Percentiles rank a stretch among this genome's conserved stretches.
Conservation (phyloP, 2,797 vertebrate genomes). For the Alauda arvensis region DNA sequence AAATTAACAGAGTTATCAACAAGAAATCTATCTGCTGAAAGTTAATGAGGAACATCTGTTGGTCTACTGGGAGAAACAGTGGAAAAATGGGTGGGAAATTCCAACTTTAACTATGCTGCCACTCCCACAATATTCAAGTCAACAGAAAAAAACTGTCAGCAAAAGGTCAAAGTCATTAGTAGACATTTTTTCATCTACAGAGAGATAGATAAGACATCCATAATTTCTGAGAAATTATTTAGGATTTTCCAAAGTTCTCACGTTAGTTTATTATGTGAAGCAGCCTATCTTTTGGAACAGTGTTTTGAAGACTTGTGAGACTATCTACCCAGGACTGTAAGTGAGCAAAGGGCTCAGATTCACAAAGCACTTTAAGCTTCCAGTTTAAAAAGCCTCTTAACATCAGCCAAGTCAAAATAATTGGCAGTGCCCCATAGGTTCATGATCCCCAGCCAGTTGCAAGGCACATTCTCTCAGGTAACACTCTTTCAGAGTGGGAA, state of each 20-base stretch:
- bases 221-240: constrained; percentile 23
- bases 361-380: background rate
- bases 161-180: constrained; percentile 46
- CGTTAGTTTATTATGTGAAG: background rate
- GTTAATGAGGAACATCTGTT: constrained; percentile 54
- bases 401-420: background rate
- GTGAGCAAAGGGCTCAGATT: background rate
- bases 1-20: constrained; percentile 27
- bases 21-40: constrained; percentile 36
- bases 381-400: background rate
- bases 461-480: background rate
- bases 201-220: constrained; percentile 25
- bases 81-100: constrained; percentile 63
- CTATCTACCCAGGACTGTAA: background rate
- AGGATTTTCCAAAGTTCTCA: constrained; percentile 32
- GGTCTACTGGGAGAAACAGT: constrained; percentile 11
- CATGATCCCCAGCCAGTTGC: background rate
- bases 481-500: background rate
- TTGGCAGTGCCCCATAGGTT: background rate
- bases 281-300: background rate
- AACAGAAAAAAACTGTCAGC: constrained; percentile 40
- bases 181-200: constrained; percentile 7
- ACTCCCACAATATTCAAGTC: constrained; percentile 39
- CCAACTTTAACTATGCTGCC: constrained; percentile 48
- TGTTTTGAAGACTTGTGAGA: background rate